A percentile compares a stretch with the other conserved stretches of the same genome.
These are phyloP conservation scores for Simalia tracyae DNA, from an alignment of 2,797 vertebrate genomes.

Conservation along the genomic window DNA sequence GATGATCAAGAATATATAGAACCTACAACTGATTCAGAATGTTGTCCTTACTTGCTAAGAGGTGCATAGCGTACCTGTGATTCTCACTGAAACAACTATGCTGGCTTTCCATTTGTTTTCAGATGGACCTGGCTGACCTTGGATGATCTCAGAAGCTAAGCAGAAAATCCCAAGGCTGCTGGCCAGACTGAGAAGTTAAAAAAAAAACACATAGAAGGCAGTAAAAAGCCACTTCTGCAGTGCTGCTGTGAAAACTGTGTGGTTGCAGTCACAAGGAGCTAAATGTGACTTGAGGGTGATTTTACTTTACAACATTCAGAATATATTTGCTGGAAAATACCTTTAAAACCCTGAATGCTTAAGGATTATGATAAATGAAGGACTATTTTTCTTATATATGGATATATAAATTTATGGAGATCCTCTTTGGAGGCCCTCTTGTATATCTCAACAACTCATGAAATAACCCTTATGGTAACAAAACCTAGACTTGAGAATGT, in stretches of 20 bases:
- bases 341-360: neutral
- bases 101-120: neutral
- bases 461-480: neutral
- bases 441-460: neutral
- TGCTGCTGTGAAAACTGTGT: neutral
- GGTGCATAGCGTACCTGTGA: no score
- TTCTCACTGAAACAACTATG: neutral
- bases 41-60: no score
- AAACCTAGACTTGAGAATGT: neutral
- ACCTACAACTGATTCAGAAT: no score
- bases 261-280: neutral
- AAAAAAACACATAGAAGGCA: neutral
- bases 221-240: neutral
- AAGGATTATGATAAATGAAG: neutral
- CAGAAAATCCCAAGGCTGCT: neutral
- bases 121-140: neutral
- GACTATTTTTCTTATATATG: neutral
- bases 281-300: neutral
- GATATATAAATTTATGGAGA: neutral
- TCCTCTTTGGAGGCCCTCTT: neutral
- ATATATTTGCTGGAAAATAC: neutral
- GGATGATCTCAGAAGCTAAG: neutral
- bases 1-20: no score
- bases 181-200: neutral
- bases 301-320: neutral